Evolutionary conservation across 2,888 invertebrate species (phyloP).

Genomic region (Meandrusa payeni): DNA sequence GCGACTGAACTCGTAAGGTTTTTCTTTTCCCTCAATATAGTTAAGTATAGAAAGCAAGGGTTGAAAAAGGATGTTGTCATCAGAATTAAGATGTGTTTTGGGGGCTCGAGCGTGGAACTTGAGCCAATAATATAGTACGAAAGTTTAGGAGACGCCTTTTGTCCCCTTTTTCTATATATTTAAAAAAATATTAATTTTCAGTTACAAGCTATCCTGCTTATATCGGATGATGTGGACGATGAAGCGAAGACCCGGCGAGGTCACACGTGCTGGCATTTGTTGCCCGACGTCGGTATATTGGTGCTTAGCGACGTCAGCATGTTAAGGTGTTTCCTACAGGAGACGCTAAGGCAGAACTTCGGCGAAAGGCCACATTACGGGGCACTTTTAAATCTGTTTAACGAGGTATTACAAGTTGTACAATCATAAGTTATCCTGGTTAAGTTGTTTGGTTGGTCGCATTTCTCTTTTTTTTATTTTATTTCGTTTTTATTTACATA

Average conservation of each 20-base stretch:
- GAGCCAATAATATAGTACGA: too few relatives aligned
- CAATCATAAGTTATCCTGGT: too few relatives aligned
- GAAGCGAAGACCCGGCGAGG: constrained; percentile 13
- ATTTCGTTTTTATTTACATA: too few relatives aligned
- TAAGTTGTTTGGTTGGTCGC: too few relatives aligned
- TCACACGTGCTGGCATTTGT: constrained; percentile 17
- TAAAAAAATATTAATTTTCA: constrained; percentile 6
- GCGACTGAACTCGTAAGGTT: constrained; percentile 92
- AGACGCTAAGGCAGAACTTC: constrained; percentile 84
- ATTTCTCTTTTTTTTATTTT: too few relatives aligned
- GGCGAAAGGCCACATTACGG: constrained; percentile 85
- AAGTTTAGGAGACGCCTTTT: too few relatives aligned
- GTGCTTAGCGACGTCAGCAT: constrained; percentile 10
- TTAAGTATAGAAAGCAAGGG: too few relatives aligned
- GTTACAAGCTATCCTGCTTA: constrained; percentile 81
- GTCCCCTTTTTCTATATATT: too few relatives aligned
- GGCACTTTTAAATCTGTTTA: constrained; percentile 84
- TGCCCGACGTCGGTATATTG: constrained; percentile 14
- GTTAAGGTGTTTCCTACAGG: constrained; percentile 7
- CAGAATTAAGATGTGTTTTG: too few relatives aligned
- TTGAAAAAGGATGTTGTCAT: too few relatives aligned
- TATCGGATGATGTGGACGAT: constrained; percentile 18
- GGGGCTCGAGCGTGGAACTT: too few relatives aligned
- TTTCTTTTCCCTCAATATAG: too few relatives aligned
- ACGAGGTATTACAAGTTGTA: constrained; percentile 60